phyloP scores from a whole-genome alignment of 2,113 vertebrate genomes.

The Salminus brasiliensis region DNA sequence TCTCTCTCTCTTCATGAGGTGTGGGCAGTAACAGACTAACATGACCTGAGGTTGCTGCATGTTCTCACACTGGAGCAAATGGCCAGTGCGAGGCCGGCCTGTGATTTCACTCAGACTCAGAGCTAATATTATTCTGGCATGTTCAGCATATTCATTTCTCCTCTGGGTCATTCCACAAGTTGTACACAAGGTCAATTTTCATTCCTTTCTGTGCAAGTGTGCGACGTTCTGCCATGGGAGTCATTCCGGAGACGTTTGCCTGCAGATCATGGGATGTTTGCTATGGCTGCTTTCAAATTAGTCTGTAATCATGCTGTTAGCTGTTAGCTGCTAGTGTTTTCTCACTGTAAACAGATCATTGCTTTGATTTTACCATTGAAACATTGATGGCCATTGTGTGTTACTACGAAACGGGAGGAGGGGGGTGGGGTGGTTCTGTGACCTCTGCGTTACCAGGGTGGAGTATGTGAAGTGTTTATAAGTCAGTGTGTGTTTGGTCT shows the following conservation, averaged over 20 bases:
- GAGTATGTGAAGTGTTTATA: conserved; percentile 18
- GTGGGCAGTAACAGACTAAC: not conserved
- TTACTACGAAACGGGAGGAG: not conserved
- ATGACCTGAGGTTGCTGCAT: not conserved
- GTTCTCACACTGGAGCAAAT: conserved; percentile 28
- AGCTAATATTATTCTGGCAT: conserved; percentile 50
- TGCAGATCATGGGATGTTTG: conserved; percentile 2
- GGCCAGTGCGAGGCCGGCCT: conserved; percentile 2
- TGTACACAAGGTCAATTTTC: not conserved
- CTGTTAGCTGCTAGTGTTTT: not conserved
- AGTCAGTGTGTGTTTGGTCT: conserved; percentile 25
- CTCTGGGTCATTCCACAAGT: conserved; percentile 8
- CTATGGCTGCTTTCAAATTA: conserved; percentile 5
- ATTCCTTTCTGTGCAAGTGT: not conserved
- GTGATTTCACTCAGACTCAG: conserved; percentile 39
- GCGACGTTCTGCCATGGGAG: not conserved
- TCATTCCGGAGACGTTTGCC: not conserved
- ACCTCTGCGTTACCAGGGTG: not conserved
- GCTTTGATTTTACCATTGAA: conserved; percentile 10
- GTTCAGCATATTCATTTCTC: conserved; percentile 32
- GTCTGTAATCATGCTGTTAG: not conserved
- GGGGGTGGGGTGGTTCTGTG: not conserved
- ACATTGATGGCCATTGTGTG: conserved; percentile 8
- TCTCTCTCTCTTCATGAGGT: not conserved
- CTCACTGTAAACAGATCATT: conserved; percentile 5